Conservation (phyloP, 30 jellyfish, hydroid and myxozoan genomes). For the Morbakka virulenta region DNA sequence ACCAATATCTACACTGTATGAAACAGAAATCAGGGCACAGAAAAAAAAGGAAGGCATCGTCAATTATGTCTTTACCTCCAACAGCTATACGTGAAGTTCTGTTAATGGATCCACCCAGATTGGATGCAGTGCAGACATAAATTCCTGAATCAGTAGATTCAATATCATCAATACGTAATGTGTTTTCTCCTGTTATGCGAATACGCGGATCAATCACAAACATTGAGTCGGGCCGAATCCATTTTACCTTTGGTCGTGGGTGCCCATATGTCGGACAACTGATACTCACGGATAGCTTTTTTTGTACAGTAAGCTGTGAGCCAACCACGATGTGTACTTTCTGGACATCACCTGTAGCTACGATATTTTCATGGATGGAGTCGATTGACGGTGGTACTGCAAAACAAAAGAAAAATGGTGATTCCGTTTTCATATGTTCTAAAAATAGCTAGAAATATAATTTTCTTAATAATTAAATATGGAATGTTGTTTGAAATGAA, state of each 20-base stretch:
- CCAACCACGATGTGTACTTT: conserved; percentile 45
- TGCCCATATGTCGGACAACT: conserved; percentile 59
- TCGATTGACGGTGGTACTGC: conserved; percentile 52
- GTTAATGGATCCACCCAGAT: conserved; percentile 41
- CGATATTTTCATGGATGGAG: conserved; percentile 19
- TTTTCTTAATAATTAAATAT: too few species aligned
- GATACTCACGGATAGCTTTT: conserved; percentile 33
- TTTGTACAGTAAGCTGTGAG: conserved; percentile 39
- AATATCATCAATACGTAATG: conserved; percentile 19
- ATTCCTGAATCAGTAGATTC: conserved; percentile 49
- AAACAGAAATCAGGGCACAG: too few species aligned
- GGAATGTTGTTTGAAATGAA: too few species aligned
- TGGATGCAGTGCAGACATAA: conserved; percentile 47
- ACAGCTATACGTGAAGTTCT: conserved; percentile 10
- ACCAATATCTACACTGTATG: too few species aligned
- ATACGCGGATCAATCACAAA: conserved; percentile 64
- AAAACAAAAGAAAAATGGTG: neutral
- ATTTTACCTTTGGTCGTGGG: conserved; percentile 42
- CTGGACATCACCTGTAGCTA: conserved; percentile 3
- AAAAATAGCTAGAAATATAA: neutral
- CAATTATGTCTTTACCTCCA: conserved; percentile 30
- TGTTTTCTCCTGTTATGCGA: conserved; percentile 36
- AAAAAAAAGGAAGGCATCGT: too few species aligned
- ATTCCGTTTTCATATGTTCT: neutral
- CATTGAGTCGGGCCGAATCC: conserved; percentile 53